A percentile compares a stretch with the other conserved stretches of the same genome.
phyloP scores from a whole-genome alignment of 2,113 vertebrate species.

The Lutjanus erythropterus region DNA sequence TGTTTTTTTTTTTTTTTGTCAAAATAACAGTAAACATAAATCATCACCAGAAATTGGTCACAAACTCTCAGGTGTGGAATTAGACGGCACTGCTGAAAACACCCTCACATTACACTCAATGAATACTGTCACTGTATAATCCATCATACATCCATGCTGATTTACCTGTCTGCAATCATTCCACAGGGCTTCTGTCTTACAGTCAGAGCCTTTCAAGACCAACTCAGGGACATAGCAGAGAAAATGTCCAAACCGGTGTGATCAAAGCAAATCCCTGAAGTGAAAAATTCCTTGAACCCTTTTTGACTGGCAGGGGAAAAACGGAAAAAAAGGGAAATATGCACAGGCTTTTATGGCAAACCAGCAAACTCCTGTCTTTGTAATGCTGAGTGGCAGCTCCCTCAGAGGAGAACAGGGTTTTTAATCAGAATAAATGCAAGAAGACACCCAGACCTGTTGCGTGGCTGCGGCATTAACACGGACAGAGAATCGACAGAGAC shows the following conservation, averaged over 20 bases:
- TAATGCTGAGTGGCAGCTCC: conserved; percentile 69
- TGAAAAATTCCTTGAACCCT: conserved; percentile 53
- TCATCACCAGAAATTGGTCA: background rate
- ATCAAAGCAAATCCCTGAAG: conserved; percentile 71
- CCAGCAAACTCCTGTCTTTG: conserved; percentile 38
- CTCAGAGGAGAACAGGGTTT: conserved; percentile 25
- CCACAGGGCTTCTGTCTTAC: conserved; percentile 21
- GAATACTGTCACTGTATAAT: conserved; percentile 36
- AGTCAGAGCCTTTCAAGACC: conserved; percentile 48
- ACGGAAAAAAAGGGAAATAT: conserved; percentile 36
- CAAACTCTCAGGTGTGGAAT: conserved; percentile 13
- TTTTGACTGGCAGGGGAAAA: conserved; percentile 45
- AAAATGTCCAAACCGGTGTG: conserved; percentile 48
- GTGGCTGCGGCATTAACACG: conserved; percentile 11
- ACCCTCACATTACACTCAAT: conserved; percentile 20
- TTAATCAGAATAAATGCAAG: conserved; percentile 50
- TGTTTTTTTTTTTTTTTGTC: background rate
- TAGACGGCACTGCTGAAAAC: conserved; percentile 1
- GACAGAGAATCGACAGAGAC: conserved; percentile 24
- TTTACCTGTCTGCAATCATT: conserved; percentile 57
- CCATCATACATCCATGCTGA: conserved; percentile 32
- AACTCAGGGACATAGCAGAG: conserved; percentile 44
- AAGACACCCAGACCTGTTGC: conserved; percentile 53
- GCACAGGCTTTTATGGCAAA: conserved; percentile 52
- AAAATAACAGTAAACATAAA: background rate